phyloP scores from a whole-genome alignment of 2,113 vertebrate species.

The Gallinago paraguaiae region DNA sequence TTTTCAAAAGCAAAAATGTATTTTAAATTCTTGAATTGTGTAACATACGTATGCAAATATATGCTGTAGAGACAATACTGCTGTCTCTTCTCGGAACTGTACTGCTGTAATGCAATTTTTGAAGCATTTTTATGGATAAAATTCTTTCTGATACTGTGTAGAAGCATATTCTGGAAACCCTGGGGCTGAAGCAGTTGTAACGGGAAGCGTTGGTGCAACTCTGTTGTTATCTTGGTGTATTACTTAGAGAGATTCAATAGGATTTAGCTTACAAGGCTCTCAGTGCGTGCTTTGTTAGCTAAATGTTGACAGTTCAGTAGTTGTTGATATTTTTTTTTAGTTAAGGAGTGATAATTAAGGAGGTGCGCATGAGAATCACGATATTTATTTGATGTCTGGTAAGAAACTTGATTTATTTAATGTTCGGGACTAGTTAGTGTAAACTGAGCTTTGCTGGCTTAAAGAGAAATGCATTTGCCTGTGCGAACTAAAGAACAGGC shows the following conservation, averaged over 20 bases:
- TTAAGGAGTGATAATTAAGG: neutral
- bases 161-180: neutral
- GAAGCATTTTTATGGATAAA: neutral
- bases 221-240: neutral
- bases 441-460: neutral
- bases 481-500: neutral
- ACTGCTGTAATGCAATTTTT: neutral
- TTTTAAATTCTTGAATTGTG: neutral
- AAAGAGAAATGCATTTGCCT: neutral
- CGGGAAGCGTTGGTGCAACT: neutral
- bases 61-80: neutral
- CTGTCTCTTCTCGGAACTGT: neutral
- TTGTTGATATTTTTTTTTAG: neutral
- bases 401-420: neutral
- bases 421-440: neutral
- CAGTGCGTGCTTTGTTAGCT: accelerated
- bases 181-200: neutral
- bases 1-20: too few relatives aligned
- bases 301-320: neutral
- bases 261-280: neutral
- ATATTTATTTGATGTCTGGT: neutral
- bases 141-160: neutral
- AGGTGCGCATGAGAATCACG: neutral
- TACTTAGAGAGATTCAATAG: neutral
- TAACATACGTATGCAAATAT: neutral